Evolutionary conservation across 1,140 invertebrate genomes (phyloP), one percentile per base, ranked within the genome.

Genomic region (Brachionus calyciflorus): DNA sequence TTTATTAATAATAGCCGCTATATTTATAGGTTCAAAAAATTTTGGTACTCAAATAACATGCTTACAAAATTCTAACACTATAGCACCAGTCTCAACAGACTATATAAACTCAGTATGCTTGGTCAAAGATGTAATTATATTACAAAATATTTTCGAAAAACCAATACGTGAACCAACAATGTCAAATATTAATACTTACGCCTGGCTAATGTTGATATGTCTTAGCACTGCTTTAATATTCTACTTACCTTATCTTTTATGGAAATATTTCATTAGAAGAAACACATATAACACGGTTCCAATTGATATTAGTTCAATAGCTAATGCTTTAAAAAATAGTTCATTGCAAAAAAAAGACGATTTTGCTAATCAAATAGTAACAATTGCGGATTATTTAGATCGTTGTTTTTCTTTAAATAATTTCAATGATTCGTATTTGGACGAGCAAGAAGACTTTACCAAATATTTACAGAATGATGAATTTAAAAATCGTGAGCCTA

Each of bases 161-260:
- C 17, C 60, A 44, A 26, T 65, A 3, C 33, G 33, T 17, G 24
- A 44, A 7, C 17, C 37, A 17, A 24, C 3, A 21, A n/a, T 21
- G 17, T 12, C 24, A 49, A 49, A 10, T 9, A 30, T 84, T 12
- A 83, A 81, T 63, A 88, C 88, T 78, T 88, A 88, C 79, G 87
- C 88, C 78, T 88, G 88, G 87, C 85, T 87, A 3, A 87, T 87
- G 4, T 83, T 88, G 17, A 86, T 88, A 75, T 79, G 88, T 10
- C 78, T 88, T 17, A 80, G 87, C 1, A 86, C 88, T 80, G 87
- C 87, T 9, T 82, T 87, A 30, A 81, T 87, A 69, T 88, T 88
- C 80, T 88, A 88, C 79, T 75, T 87, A 68, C 88, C 87, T 1
- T 87, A 87, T 77, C 84, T 88, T 14, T 80, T 88, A n/a, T 88